A percentile compares a stretch with the other conserved stretches of the same genome.
Conservation (phyloP, 2,797 vertebrate genomes). For the Pseudopleuronectes americanus region DNA sequence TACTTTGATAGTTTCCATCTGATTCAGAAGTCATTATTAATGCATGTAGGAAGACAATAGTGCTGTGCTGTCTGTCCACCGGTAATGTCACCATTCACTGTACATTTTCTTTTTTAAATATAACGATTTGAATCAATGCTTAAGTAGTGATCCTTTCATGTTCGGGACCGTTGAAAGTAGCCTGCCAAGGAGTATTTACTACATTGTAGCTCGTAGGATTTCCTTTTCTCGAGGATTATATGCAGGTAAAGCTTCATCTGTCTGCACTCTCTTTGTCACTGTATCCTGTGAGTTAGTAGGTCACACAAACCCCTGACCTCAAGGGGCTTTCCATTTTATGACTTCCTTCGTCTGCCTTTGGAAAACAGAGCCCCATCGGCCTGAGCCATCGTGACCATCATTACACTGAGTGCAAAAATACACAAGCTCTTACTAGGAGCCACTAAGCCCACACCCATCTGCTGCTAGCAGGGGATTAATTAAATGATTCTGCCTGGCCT, state of each 20-base stretch:
- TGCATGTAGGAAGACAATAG: too few relatives aligned
- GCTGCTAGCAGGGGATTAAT: conserved; percentile 69
- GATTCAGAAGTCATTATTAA: too few relatives aligned
- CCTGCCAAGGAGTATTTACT: conserved; percentile 3
- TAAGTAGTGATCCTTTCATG: not conserved
- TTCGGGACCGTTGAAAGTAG: conserved; percentile 4
- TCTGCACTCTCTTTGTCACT: conserved; percentile 40
- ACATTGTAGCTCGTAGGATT: not conserved
- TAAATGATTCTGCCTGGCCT: conserved; percentile 60
- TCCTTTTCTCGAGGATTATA: conserved; percentile 37
- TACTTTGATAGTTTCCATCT: too few relatives aligned
- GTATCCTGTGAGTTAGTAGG: conserved; percentile 21
- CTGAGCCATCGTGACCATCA: conserved; percentile 46
- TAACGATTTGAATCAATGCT: too few relatives aligned
- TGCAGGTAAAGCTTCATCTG: conserved; percentile 7
- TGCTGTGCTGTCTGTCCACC: too few relatives aligned
- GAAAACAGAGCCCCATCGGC: conserved; percentile 20
- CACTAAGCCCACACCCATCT: conserved; percentile 70
- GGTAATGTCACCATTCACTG: too few relatives aligned
- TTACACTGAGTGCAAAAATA: conserved; percentile 68
- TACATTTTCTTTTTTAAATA: too few relatives aligned
- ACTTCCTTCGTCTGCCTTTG: conserved; percentile 20
- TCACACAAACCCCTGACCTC: conserved; percentile 30
- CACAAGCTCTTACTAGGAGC: conserved; percentile 67
- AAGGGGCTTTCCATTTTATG: conserved; percentile 57